Conservation (phyloP, 2,113 vertebrate genomes). For the Barbus barbus region DNA sequence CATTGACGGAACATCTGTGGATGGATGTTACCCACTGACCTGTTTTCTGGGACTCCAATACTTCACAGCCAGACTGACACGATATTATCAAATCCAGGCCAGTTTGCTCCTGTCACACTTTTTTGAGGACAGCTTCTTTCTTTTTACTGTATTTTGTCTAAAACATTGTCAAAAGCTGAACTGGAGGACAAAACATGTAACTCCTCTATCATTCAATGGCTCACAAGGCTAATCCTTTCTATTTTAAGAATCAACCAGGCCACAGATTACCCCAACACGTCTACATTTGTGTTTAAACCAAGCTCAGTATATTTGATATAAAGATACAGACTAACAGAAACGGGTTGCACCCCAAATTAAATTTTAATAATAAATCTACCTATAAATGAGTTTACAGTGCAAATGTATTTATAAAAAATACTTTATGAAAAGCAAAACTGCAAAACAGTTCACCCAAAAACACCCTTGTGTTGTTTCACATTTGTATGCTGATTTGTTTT, state of each 20-base stretch:
- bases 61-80: constrained; percentile 45
- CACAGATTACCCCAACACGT: constrained; percentile 51
- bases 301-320: neutral
- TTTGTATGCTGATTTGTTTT: neutral
- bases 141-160: neutral
- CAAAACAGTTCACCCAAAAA: too few relatives aligned
- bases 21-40: constrained; percentile 37
- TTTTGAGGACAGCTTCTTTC: neutral
- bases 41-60: constrained; percentile 27
- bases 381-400: neutral
- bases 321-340: neutral
- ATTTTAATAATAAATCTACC: neutral
- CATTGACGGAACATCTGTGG: constrained; percentile 22
- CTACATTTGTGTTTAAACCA: constrained; percentile 20
- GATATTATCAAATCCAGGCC: constrained; percentile 61
- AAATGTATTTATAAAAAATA: neutral
- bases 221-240: constrained; percentile 57
- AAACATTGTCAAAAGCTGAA: constrained; percentile 4
- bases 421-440: too few relatives aligned
- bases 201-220: constrained; percentile 4
- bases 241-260: constrained; percentile 53
- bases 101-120: neutral
- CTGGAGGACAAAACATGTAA: neutral
- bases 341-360: neutral
- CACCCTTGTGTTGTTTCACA: neutral